Evolutionary conservation across 2,113 vertebrate species (phyloP), one percentile per base, ranked within the genome.

Genomic region (Rhinolophus ferrumequinum): DNA sequence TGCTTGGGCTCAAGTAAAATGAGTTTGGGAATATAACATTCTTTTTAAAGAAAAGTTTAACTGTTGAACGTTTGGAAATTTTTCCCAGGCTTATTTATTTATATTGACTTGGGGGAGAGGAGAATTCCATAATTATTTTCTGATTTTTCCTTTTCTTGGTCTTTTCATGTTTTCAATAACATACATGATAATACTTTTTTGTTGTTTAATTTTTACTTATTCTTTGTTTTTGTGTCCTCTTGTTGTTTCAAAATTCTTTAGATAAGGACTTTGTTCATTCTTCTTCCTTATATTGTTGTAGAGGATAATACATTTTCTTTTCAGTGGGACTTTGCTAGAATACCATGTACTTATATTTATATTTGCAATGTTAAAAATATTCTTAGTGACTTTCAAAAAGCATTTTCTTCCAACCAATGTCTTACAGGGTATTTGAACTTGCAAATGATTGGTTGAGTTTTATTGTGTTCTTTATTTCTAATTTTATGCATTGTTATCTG

Each of bases 51-150:
- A 76, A 47, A 89, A 35, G 18, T 94, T 94, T 95, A 94, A 96
- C 81, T 93, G 50, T 95, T 95, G 82, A 72, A 94, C 81, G 33
- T 69, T 72, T 76, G 54, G 81, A 62, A 93, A 66, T 38, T 69
- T 69, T 83, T 93, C 87, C 86, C 56, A 83, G 73, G 21, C 56
- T 35, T 93, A 56, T 89, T 95, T 88, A 41, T 91, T 96, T 97
- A 60, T 86, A 41, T 93, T 86, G 73, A 73, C 64, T 47, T 85
- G 6, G 58, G 52, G 58, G 22, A 67, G 41, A 75, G 41, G 41
- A 67, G 82, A 62, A 92, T 54, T 82, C 18, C 52, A 4, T 77
- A 86, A 84, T 73, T 90, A 79, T 76, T 90, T 91, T 92, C 83
- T 79, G 24, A 21, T 70, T 85, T 75, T 90, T 72, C 13, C 18